Conservation (phyloP, 1,140 invertebrate species). For the Bicyclus anynana region DNA sequence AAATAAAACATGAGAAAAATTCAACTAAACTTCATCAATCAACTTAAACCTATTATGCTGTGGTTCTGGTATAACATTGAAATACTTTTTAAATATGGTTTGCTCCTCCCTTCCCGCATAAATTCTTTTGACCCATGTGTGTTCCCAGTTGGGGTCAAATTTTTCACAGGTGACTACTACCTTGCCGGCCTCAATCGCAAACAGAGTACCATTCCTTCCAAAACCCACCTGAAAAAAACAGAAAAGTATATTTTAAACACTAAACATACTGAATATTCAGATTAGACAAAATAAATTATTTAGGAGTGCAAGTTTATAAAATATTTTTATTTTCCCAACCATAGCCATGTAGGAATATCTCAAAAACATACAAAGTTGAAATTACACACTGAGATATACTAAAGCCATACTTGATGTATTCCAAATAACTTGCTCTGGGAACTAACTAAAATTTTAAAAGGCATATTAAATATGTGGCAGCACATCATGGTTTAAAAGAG, state of each 20-base stretch:
- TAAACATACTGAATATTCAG: no score
- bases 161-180: slow-evolving; percentile 88
- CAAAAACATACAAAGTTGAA: no score
- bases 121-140: slow-evolving; percentile 81
- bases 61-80: slow-evolving; percentile 85
- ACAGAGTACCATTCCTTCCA: slow-evolving; percentile 85
- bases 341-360: no score
- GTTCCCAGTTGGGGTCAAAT: slow-evolving; percentile 84
- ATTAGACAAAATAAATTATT: no score
- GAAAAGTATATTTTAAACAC: background rate
- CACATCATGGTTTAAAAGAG: no score
- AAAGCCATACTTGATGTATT: no score
- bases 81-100: slow-evolving; percentile 89
- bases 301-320: no score
- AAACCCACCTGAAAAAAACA: slow-evolving; percentile 84
- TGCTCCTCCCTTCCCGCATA: slow-evolving; percentile 80
- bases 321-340: no score
- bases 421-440: no score
- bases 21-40: slow-evolving; percentile 78
- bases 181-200: slow-evolving; percentile 84
- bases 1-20: background rate
- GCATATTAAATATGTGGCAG: no score
- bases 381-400: no score
- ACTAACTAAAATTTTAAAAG: no score
- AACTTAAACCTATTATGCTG: slow-evolving; percentile 86